Evolutionary conservation across 2,888 invertebrate species (phyloP).

Genomic region (Tipula vernalis): DNA sequence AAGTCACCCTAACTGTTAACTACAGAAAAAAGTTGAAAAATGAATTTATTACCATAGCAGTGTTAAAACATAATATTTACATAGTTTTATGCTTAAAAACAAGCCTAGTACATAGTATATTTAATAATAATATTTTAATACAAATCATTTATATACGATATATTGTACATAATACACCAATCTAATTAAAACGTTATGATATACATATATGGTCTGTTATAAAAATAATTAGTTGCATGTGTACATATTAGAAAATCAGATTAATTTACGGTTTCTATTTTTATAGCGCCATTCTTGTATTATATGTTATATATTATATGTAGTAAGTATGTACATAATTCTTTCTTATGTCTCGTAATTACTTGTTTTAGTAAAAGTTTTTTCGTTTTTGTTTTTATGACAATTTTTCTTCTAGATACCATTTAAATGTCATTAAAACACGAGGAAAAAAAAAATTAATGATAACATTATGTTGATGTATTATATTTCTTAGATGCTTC

Average conservation of each 20-base stretch:
- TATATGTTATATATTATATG: not conserved
- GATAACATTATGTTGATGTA: not conserved
- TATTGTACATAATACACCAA: not conserved
- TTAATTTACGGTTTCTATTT: not conserved
- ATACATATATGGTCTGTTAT: not conserved
- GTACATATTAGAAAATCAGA: not conserved
- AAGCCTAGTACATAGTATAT: not conserved
- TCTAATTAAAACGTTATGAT: not conserved
- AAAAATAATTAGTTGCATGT: not conserved
- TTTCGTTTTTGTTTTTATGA: not conserved
- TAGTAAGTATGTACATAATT: not conserved
- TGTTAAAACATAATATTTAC: not conserved
- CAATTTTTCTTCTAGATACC: not conserved
- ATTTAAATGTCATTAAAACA: not conserved
- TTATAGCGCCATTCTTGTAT: not conserved
- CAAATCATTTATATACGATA: not conserved
- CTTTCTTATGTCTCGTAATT: not conserved
- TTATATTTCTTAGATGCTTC: not conserved
- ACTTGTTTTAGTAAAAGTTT: not conserved
- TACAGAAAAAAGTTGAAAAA: not conserved
- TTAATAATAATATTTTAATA: not conserved
- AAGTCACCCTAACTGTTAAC: not conserved
- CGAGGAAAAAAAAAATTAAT: not conserved
- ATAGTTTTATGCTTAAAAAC: not conserved
- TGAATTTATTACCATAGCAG: not conserved